phyloP scores from a whole-genome alignment of 2,113 vertebrate genomes.

The Lucifuga dentata region DNA sequence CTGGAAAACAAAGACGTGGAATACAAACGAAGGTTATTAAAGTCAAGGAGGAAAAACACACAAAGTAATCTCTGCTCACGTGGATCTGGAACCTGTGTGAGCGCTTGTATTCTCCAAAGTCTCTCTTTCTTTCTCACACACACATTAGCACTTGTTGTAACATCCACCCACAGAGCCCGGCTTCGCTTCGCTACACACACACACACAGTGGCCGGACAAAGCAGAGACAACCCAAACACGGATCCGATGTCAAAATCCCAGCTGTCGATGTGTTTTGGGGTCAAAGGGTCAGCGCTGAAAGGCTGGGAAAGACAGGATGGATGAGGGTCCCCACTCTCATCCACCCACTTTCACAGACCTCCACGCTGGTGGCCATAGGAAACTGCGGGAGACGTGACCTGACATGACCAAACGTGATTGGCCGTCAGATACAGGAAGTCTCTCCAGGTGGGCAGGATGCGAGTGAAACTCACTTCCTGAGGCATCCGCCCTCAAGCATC shows the following conservation, averaged over 20 bases:
- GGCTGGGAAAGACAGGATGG: slow-evolving; percentile 66
- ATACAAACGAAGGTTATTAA: slow-evolving; percentile 2
- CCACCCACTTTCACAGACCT: slow-evolving; percentile 16
- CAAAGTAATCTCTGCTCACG: too few relatives aligned
- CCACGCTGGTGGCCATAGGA: slow-evolving; percentile 32
- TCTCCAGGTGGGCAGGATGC: slow-evolving; percentile 72
- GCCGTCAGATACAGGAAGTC: slow-evolving; percentile 52
- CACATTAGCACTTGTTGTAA: slow-evolving; percentile 10
- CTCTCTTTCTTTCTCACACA: slow-evolving; percentile 9
- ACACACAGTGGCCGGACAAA: slow-evolving; percentile 67
- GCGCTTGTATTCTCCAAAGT: slow-evolving; percentile 13
- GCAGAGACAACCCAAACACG: slow-evolving; percentile 78
- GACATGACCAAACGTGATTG: slow-evolving; percentile 51
- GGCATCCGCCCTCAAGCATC: slow-evolving; percentile 18
- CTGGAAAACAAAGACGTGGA: slow-evolving; percentile 70
- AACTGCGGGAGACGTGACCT: slow-evolving; percentile 59
- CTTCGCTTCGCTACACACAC: slow-evolving; percentile 48
- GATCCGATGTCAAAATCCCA: slow-evolving; percentile 74
- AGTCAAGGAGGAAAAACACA: slow-evolving; percentile 11
- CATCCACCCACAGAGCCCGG: slow-evolving; percentile 40
- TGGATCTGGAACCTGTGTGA: not conserved
- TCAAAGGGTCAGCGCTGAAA: slow-evolving; percentile 64
- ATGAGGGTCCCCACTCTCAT: slow-evolving; percentile 33
- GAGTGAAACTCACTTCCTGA: slow-evolving; percentile 54
- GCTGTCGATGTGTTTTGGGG: slow-evolving; percentile 77